Evolutionary conservation across 2,113 vertebrate genomes (phyloP), one percentile per base, ranked within the genome.

Genomic region (Australoheros scitulus): DNA sequence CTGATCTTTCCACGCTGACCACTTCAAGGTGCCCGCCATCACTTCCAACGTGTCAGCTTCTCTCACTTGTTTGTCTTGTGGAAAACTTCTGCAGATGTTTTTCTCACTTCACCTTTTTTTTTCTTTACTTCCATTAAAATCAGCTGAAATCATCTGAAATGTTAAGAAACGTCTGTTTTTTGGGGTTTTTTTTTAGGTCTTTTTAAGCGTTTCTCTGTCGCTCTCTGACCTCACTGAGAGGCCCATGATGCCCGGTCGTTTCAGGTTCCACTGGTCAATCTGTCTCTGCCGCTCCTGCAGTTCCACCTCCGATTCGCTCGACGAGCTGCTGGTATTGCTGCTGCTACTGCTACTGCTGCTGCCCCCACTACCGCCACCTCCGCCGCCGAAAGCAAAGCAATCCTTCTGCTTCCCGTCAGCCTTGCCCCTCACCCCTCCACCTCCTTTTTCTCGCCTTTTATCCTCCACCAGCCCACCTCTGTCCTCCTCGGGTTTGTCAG

Each of bases 261-360:
- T 93, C 79, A 92, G 84, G 15, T 77, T 89, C 93, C 94, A 96
- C 56, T 90, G 85, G 68, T 93, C 90, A 0, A 72, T 43, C 22
- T 80, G 89, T 80, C 76, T 87, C 41, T 79, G 90, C 41, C 83
- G 57, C 38, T 90, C 91, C 1, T 84, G 82, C 79, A 88, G 91
- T 82, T 94, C 93, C 6, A 74, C 68, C 80, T 94, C 94, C 0
- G 93, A 89, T 52, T 93, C 93, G 5, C 94, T 89, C 60, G 91
- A 93, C 4, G 92, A 93, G 88, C 88, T 91, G 76, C 88, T 83
- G 0, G 86, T 90, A 22, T 91, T 89, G 59, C 91, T 89, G 89
- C 90, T 80, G 79, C 76, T 79, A 72, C 68, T 72, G 47, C 68
- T 72, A n/a, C 41, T 81, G 90, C 41, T 83, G 82, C 76, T 89